Evolutionary conservation across 2,797 vertebrate genomes (phyloP).

Genomic region (Brachyrhaphis roseni): DNA sequence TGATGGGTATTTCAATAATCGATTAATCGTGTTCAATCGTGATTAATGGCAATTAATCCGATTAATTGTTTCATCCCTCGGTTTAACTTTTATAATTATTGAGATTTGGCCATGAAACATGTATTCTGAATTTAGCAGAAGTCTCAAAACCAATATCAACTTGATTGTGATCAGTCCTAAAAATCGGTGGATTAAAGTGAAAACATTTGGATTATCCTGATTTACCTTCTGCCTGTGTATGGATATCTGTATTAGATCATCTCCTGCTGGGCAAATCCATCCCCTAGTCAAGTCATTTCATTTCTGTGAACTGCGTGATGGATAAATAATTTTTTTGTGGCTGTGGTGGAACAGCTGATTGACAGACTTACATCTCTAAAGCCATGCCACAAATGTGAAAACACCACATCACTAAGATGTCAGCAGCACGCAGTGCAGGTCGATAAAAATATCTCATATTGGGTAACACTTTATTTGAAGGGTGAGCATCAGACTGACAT

Average conservation of each 20-base stretch:
- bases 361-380: constrained; percentile 9
- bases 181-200: constrained; percentile 17
- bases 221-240: constrained; percentile 12
- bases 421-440: neutral
- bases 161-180: constrained; percentile 8
- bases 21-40: too few species aligned
- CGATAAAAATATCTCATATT: neutral
- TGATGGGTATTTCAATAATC: too few species aligned
- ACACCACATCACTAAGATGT: constrained; percentile 2
- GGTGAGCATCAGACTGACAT: too few species aligned
- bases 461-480: too few species aligned
- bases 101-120: neutral
- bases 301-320: neutral
- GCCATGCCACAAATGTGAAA: constrained; percentile 1
- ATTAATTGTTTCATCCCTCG: too few species aligned
- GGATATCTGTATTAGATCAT: constrained; percentile 14
- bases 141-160: constrained; percentile 1
- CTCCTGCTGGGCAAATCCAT: constrained; percentile 4
- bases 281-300: constrained; percentile 1
- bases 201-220: constrained; percentile 19
- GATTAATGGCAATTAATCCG: too few species aligned
- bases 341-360: neutral
- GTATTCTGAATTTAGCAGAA: neutral
- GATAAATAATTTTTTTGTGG: constrained; percentile 6
- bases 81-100: neutral